Percentiles rank a stretch among this genome's conserved stretches.
Conservation (phyloP, 2,888 invertebrate species). For the Odontocolon sp. region DNA sequence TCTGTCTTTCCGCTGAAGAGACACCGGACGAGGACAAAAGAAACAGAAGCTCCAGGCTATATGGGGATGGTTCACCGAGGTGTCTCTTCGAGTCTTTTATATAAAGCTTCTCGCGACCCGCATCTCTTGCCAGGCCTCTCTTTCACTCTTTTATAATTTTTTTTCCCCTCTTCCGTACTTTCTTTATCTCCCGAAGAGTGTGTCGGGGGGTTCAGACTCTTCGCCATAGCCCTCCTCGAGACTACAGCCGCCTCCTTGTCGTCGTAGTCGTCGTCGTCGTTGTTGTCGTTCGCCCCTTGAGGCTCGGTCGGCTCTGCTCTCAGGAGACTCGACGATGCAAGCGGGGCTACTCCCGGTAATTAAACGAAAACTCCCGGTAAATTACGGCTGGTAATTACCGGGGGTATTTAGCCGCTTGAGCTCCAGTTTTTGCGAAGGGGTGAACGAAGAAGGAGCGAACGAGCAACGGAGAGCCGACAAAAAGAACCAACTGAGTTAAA, state of each 20-base stretch:
- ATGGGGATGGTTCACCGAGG: not conserved
- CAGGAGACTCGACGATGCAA: slow-evolving; percentile 49
- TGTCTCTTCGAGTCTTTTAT: slow-evolving; percentile 20
- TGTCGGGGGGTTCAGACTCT: slow-evolving; percentile 17
- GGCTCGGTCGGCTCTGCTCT: slow-evolving; percentile 8
- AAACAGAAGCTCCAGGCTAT: not conserved
- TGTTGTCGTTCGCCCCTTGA: slow-evolving; percentile 25
- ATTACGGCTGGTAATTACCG: slow-evolving; percentile 66
- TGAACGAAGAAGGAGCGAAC: slow-evolving; percentile 13
- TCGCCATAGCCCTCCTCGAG: slow-evolving; percentile 35
- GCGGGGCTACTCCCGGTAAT: slow-evolving; percentile 66
- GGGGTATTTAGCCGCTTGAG: slow-evolving; percentile 57
- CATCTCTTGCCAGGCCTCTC: not conserved
- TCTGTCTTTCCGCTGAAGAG: not conserved
- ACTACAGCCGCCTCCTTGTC: slow-evolving; percentile 4
- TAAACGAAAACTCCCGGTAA: slow-evolving; percentile 67
- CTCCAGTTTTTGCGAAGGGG: slow-evolving; percentile 29
- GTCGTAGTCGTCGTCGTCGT: slow-evolving; percentile 18
- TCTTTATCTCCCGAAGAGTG: slow-evolving; percentile 13
- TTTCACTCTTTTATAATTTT: not conserved
- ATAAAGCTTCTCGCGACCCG: slow-evolving; percentile 4
- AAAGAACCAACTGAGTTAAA: slow-evolving; percentile 5
- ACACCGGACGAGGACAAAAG: slow-evolving; percentile 5
- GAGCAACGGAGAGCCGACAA: slow-evolving; percentile 26
- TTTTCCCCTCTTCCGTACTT: not conserved